A percentile compares a stretch with the other conserved stretches of the same genome.
Conservation (phyloP, 2,113 vertebrate species). For the Nematolebias whitei region DNA sequence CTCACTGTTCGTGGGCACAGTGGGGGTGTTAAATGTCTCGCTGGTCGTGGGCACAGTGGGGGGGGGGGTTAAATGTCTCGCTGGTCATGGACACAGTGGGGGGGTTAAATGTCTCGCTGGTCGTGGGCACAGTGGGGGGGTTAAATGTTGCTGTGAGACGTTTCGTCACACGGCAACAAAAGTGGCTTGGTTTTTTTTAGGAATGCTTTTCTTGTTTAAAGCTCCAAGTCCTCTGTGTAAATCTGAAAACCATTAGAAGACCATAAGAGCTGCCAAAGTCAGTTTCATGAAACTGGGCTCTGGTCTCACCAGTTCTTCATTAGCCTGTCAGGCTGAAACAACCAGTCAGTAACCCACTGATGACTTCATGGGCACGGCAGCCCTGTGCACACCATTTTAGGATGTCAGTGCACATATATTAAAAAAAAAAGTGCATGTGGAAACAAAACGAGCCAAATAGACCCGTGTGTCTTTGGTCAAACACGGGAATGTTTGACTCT, state of each 20-base stretch:
- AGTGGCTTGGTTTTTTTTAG: constrained; percentile 8
- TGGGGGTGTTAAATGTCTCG: too few relatives aligned
- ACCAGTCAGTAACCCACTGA: constrained; percentile 59
- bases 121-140: too few relatives aligned
- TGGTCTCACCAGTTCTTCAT: constrained; percentile 56
- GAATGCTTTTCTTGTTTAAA: constrained; percentile 10
- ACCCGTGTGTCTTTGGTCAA: constrained; percentile 34
- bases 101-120: too few relatives aligned
- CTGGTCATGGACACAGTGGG: too few relatives aligned
- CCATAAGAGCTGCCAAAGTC: constrained; percentile 49
- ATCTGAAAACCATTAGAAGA: constrained; percentile 37
- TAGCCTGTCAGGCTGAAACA: constrained; percentile 57
- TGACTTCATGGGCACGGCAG: constrained; percentile 44
- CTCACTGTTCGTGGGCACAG: too few relatives aligned
- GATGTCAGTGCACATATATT: constrained; percentile 48
- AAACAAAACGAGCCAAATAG: constrained; percentile 49
- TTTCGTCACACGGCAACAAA: background rate
- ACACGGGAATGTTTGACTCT: background rate
- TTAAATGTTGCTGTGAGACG: too few relatives aligned
- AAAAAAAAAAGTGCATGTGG: constrained; percentile 35
- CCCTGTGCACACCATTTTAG: constrained; percentile 3
- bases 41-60: too few relatives aligned
- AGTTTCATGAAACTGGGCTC: constrained; percentile 50
- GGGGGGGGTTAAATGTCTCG: too few relatives aligned
- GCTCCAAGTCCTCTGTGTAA: constrained; percentile 38